These are phyloP conservation scores for Gallinago stenura DNA, from an alignment of 2,797 vertebrate genomes.

Conservation along the genomic window DNA sequence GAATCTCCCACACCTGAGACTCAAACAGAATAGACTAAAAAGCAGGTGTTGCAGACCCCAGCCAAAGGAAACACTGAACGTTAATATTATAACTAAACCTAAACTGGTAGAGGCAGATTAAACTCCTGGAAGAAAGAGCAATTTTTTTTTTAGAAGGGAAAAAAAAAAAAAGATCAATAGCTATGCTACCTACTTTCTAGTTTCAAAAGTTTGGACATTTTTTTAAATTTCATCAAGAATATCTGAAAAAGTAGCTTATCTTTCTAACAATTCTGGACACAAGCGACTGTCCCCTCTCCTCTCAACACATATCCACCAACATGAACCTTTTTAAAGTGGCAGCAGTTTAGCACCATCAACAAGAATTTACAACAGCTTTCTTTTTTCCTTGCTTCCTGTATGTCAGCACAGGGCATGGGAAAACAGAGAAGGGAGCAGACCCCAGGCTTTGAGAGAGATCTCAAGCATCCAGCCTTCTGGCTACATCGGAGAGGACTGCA, in stretches of 20 bases:
- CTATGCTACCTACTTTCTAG: background rate
- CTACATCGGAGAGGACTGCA: background rate
- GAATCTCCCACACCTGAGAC: background rate
- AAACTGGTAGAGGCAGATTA: background rate
- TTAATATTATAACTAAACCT: background rate
- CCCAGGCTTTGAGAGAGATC: background rate
- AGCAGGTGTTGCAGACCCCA: background rate
- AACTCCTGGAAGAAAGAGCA: background rate
- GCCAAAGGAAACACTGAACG: background rate
- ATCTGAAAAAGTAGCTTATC: fast-evolving
- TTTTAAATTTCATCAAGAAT: background rate
- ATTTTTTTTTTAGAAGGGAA: background rate
- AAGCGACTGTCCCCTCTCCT: background rate
- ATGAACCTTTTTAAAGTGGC: background rate
- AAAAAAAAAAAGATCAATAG: background rate
- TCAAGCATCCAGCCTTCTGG: background rate
- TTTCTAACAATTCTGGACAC: background rate
- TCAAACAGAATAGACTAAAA: background rate
- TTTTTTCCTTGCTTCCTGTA: background rate
- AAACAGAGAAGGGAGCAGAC: background rate
- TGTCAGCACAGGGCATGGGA: background rate
- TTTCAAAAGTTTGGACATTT: background rate
- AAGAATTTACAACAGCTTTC: background rate
- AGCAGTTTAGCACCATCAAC: background rate
- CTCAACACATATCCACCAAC: background rate